Conservation (phyloP, 2,888 invertebrate species). For the Neelides folsomi region DNA sequence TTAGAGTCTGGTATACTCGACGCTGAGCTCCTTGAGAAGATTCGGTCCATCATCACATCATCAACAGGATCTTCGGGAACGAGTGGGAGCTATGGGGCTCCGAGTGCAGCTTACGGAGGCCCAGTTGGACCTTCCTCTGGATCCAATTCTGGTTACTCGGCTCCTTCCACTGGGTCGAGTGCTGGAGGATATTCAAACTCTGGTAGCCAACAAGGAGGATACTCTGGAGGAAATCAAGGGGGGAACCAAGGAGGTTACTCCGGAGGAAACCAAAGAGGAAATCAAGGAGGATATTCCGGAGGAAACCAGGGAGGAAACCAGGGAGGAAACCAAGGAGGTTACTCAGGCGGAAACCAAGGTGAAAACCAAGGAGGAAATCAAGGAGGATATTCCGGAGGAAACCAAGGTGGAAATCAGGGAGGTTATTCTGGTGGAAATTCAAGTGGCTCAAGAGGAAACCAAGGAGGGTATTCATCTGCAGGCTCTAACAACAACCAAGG, state of each 20-base stretch:
- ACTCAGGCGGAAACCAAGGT: slow-evolving; percentile 2
- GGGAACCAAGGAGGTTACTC: slow-evolving; percentile 1
- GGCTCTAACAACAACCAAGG: neutral
- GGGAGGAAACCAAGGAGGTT: neutral
- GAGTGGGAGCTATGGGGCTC: slow-evolving; percentile 8
- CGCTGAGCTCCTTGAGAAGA: slow-evolving; percentile 15
- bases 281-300: no score
- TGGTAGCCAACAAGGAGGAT: neutral
- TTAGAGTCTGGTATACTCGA: slow-evolving; percentile 16
- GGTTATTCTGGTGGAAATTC: neutral
- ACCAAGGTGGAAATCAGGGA: neutral
- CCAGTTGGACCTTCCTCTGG: slow-evolving; percentile 3
- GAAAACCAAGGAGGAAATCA: neutral
- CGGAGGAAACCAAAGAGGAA: slow-evolving; percentile 2
- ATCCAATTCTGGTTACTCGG: neutral
- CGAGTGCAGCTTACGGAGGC: slow-evolving; percentile 7
- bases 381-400: slow-evolving; percentile 7
- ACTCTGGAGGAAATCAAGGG: neutral
- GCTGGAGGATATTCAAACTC: neutral
- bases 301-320: neutral
- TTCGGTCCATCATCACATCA: slow-evolving; percentile 8
- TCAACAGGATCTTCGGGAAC: neutral
- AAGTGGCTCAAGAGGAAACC: neutral
- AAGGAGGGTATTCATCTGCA: neutral
- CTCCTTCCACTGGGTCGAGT: slow-evolving; percentile 1